These are phyloP conservation scores for Sternotherus odoratus DNA, from an alignment of 2,797 vertebrate genomes.

Conservation along the genomic window DNA sequence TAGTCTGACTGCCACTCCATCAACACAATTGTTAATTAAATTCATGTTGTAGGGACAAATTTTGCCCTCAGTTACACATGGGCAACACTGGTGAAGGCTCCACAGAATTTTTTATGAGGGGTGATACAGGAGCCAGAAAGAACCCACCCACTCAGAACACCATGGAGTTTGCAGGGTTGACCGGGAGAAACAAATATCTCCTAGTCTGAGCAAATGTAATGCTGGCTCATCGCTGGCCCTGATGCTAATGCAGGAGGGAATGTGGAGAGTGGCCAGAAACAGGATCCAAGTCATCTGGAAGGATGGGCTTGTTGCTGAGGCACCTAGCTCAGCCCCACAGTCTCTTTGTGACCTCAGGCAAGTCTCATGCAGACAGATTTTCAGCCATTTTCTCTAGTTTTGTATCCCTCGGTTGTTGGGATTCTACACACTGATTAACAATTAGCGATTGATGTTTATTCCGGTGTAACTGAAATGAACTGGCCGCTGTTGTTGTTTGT, in stretches of 20 bases:
- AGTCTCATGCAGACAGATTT: not conserved
- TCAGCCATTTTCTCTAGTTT: not conserved
- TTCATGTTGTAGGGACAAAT: not conserved
- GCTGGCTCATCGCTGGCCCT: not conserved
- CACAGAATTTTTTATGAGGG: not conserved
- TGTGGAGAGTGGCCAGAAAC: not conserved
- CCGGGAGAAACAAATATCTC: not conserved
- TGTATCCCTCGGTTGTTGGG: not conserved
- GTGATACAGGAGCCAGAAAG: not conserved
- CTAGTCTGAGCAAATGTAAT: not conserved
- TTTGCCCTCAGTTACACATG: not conserved
- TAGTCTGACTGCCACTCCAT: not conserved
- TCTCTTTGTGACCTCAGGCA: not conserved
- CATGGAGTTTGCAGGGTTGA: not conserved
- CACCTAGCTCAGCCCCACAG: not conserved
- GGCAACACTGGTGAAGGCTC: not conserved
- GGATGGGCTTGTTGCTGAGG: not conserved
- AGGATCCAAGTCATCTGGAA: not conserved
- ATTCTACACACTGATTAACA: conserved; percentile 21
- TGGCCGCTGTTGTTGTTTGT: not conserved
- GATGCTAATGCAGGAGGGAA: not conserved
- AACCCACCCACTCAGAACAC: not conserved
- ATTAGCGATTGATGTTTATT: not conserved
- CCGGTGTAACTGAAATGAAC: not conserved
- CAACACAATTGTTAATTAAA: not conserved